Evolutionary conservation across 2,888 invertebrate genomes (phyloP).

Genomic region (Nematopogon swammerdamellus): DNA sequence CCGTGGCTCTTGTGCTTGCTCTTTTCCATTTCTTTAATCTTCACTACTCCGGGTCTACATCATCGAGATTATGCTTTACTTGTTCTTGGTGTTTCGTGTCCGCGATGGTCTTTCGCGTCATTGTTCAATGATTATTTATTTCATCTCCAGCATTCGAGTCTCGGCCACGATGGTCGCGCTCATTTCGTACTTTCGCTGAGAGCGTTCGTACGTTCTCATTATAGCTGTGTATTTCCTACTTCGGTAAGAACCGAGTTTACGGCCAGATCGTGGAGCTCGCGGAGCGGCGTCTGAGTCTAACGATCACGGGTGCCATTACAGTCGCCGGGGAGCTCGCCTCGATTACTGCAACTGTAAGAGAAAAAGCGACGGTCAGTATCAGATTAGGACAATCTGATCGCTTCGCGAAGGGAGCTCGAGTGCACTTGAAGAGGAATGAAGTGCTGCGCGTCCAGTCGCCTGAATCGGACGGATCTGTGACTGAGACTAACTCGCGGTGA

Average conservation of each 20-base stretch:
- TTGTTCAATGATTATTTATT: too few species aligned
- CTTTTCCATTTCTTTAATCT: slow-evolving; percentile 45
- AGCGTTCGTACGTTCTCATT: background rate
- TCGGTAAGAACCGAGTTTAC: background rate
- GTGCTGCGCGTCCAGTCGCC: too few species aligned
- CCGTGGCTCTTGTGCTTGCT: slow-evolving; percentile 41
- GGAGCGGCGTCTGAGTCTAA: background rate
- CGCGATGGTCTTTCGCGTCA: too few species aligned
- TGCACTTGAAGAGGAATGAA: background rate
- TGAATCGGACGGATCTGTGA: too few species aligned
- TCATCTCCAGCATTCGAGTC: too few species aligned
- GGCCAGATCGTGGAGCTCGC: background rate
- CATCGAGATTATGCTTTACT: slow-evolving; percentile 10
- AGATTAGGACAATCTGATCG: background rate
- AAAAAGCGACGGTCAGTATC: background rate
- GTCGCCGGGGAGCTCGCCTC: background rate
- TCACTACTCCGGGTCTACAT: too few species aligned
- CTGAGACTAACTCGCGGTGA: too few species aligned
- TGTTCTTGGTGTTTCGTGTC: slow-evolving; percentile 11
- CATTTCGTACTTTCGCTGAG: too few species aligned
- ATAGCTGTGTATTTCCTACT: background rate
- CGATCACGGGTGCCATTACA: background rate
- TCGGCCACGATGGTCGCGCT: too few species aligned
- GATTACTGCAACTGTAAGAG: background rate
- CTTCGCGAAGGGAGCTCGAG: background rate